A percentile compares a stretch with the other conserved stretches of the same genome.
These are phyloP conservation scores for Sylvia atricapilla DNA, from an alignment of 2,113 vertebrate genomes.

Conservation along the genomic window DNA sequence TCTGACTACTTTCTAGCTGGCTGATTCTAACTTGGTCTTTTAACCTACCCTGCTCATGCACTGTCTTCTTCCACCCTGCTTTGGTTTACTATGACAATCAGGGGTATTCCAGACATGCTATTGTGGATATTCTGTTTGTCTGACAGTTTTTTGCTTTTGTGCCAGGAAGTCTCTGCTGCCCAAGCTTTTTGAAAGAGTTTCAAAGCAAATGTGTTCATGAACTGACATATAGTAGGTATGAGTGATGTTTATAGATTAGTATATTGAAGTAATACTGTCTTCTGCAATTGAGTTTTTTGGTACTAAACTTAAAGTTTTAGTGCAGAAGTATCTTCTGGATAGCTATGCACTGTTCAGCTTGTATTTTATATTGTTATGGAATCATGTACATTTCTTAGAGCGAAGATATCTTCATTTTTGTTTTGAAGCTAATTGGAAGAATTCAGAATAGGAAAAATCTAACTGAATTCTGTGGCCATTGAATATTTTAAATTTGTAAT, in stretches of 20 bases:
- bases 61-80: not conserved
- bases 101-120: not conserved
- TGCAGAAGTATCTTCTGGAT: not conserved
- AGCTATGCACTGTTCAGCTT: not conserved
- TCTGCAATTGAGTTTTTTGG: not conserved
- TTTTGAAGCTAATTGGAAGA: not conserved
- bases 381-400: not conserved
- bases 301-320: not conserved
- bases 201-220: slow-evolving; percentile 17
- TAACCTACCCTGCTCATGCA: not conserved
- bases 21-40: not conserved
- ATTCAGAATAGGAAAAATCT: not conserved
- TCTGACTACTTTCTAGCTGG: not conserved
- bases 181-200: not conserved
- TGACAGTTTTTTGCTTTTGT: slow-evolving; percentile 1
- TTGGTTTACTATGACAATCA: not conserved
- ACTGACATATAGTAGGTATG: not conserved
- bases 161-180: not conserved
- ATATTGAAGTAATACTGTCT: not conserved
- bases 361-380: not conserved
- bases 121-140: not conserved
- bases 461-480: not conserved
- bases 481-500: not conserved
- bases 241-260: not conserved
- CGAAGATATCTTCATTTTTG: not conserved